A percentile compares a stretch with the other conserved stretches of the same genome.
These are phyloP conservation scores for Eupithecia subfuscata DNA, from an alignment of 2,888 invertebrate species.

Conservation along the genomic window DNA sequence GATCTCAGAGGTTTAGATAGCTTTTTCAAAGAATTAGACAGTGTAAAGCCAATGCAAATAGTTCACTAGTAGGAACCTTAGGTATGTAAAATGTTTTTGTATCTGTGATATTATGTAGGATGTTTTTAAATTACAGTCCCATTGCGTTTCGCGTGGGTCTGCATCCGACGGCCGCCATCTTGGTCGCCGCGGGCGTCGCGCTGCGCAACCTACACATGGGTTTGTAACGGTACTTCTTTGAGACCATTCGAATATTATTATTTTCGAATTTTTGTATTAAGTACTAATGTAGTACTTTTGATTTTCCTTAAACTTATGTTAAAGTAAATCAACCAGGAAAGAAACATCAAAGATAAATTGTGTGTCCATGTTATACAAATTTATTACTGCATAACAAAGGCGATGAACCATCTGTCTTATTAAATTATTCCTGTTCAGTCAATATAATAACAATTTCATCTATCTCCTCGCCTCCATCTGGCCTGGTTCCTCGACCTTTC, in stretches of 20 bases:
- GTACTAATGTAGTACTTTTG: too few relatives aligned
- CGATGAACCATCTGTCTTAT: slow-evolving; percentile 30
- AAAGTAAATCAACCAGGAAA: neutral
- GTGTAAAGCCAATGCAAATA: slow-evolving; percentile 77
- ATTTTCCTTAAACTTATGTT: neutral
- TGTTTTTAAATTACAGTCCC: slow-evolving; percentile 84
- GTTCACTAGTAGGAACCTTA: slow-evolving; percentile 60
- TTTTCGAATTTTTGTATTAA: too few relatives aligned
- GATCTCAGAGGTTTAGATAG: slow-evolving; percentile 86
- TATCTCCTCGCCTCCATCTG: slow-evolving; percentile 35
- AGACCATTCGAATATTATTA: too few relatives aligned
- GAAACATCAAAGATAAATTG: neutral
- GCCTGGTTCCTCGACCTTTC: slow-evolving; percentile 42
- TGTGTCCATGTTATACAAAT: neutral
- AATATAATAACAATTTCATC: slow-evolving; percentile 32
- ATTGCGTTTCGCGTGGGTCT: slow-evolving; percentile 84
- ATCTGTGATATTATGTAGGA: slow-evolving; percentile 83
- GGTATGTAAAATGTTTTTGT: slow-evolving; percentile 71
- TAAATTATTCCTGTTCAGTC: slow-evolving; percentile 31
- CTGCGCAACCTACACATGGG: slow-evolving; percentile 82
- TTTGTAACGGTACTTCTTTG: slow-evolving; percentile 84
- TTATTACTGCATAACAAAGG: slow-evolving; percentile 12
- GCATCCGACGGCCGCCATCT: slow-evolving; percentile 82
- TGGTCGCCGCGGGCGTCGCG: slow-evolving; percentile 85
- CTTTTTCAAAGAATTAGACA: slow-evolving; percentile 86